A percentile compares a stretch with the other conserved stretches of the same genome.
phyloP scores from a whole-genome alignment of 2,888 invertebrate genomes.

The Pogonocherus hispidulus region DNA sequence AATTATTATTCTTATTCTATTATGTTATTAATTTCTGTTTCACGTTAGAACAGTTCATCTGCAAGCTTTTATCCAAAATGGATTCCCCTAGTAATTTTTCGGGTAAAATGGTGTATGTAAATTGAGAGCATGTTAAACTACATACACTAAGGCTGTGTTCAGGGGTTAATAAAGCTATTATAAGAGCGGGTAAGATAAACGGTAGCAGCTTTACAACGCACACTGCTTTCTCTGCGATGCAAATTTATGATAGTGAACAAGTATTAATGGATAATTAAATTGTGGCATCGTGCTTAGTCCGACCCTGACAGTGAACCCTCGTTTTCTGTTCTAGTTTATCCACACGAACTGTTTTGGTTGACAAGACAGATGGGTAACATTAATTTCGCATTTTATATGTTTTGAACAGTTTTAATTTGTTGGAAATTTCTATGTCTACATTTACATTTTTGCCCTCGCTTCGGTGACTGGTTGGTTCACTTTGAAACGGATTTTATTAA shows the following conservation, averaged over 20 bases:
- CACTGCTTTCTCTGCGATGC: not conserved
- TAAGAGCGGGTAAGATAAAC: not conserved
- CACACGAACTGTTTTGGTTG: constrained; percentile 50
- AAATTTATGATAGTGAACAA: constrained; percentile 29
- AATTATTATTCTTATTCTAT: too few relatives aligned
- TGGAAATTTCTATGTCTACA: constrained; percentile 49
- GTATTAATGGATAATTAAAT: constrained; percentile 34
- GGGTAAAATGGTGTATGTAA: constrained; percentile 1
- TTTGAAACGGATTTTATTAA: constrained; percentile 32
- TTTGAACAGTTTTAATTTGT: constrained; percentile 57
- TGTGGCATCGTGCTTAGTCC: constrained; percentile 23
- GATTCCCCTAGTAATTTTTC: not conserved
- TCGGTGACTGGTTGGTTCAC: constrained; percentile 26
- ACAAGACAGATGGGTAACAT: constrained; percentile 57
- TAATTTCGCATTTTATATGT: constrained; percentile 56
- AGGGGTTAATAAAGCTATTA: constrained; percentile 4
- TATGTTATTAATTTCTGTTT: too few relatives aligned
- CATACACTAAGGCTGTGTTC: constrained; percentile 1
- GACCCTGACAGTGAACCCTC: constrained; percentile 31
- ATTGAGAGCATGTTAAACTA: not conserved
- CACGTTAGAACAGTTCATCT: too few relatives aligned
- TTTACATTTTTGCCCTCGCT: constrained; percentile 33
- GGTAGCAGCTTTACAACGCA: not conserved
- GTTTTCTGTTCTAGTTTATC: constrained; percentile 46
- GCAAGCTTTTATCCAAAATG: too few relatives aligned